These are phyloP conservation scores for Chrysolina haemoptera DNA, from an alignment of 2,888 invertebrate species.

Conservation along the genomic window DNA sequence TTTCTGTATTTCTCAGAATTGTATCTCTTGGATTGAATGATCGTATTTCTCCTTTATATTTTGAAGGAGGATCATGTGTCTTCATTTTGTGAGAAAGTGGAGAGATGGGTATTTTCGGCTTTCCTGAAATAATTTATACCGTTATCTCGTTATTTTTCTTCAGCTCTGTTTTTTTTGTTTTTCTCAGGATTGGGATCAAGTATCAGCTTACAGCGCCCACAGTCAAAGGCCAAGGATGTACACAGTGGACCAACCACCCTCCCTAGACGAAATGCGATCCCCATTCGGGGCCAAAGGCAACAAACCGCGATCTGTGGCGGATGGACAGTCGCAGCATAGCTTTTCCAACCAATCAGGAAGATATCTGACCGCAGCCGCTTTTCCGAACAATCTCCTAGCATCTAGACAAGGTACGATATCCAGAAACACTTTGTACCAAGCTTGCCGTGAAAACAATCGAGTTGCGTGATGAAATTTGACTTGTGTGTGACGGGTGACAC, in stretches of 20 bases:
- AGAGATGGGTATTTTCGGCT: no score
- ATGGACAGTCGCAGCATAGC: conserved; percentile 92
- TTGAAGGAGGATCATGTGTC: no score
- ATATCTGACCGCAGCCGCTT: conserved; percentile 77
- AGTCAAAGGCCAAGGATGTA: conserved; percentile 92
- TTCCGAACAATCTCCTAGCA: conserved; percentile 84
- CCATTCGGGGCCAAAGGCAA: conserved; percentile 79
- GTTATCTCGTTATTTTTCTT: neutral
- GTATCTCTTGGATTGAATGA: no score
- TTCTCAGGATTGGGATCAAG: conserved; percentile 84
- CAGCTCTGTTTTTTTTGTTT: conserved; percentile 7
- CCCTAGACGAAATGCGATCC: conserved; percentile 82
- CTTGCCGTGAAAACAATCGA: no score
- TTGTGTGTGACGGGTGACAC: no score
- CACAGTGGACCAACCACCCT: conserved; percentile 77
- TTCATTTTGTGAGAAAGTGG: no score
- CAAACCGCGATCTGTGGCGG: conserved; percentile 82
- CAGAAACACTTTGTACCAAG: no score
- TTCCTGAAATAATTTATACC: no score
- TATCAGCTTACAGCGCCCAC: conserved; percentile 92
- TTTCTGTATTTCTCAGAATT: no score
- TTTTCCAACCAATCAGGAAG: conserved; percentile 88
- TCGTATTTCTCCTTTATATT: no score
- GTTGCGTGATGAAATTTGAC: no score
- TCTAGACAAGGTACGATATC: conserved; percentile 75